Evolutionary conservation across 2,888 invertebrate genomes (phyloP).

Genomic region (Acleris literana): DNA sequence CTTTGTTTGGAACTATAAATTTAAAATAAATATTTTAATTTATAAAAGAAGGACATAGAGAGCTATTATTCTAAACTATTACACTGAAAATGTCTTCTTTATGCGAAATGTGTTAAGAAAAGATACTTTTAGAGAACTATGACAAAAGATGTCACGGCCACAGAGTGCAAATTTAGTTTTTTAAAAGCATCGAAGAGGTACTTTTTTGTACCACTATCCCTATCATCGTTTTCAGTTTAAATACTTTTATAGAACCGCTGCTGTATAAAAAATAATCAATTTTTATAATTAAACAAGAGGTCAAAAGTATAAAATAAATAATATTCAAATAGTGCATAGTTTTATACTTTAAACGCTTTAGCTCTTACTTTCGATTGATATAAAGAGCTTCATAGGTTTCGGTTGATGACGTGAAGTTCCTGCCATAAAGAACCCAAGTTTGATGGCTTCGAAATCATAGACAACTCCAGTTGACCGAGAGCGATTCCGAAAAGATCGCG

Average conservation of each 20-base stretch:
- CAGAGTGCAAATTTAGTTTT: constrained; percentile 40
- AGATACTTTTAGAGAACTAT: constrained; percentile 38
- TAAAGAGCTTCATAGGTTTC: neutral
- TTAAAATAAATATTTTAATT: neutral
- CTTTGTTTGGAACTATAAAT: constrained; percentile 22
- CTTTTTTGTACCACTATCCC: constrained; percentile 4
- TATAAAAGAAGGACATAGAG: neutral
- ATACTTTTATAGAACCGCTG: neutral
- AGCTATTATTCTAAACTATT: neutral
- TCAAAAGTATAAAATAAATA: neutral
- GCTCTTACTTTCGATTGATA: neutral
- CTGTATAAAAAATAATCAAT: neutral
- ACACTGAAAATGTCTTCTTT: neutral
- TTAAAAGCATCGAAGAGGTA: constrained; percentile 20
- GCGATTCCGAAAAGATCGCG: constrained; percentile 74
- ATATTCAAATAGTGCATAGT: neutral
- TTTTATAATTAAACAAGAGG: neutral
- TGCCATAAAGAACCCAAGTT: constrained; percentile 58
- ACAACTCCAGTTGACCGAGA: constrained; percentile 70
- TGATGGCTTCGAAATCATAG: constrained; percentile 74
- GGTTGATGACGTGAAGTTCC: constrained; percentile 30
- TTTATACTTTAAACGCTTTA: neutral
- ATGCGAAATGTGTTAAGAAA: neutral
- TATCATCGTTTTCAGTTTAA: neutral
- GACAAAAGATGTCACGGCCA: constrained; percentile 59